phyloP scores from a whole-genome alignment of 2,888 invertebrate species.

The Rambutsinella grinnellia region DNA sequence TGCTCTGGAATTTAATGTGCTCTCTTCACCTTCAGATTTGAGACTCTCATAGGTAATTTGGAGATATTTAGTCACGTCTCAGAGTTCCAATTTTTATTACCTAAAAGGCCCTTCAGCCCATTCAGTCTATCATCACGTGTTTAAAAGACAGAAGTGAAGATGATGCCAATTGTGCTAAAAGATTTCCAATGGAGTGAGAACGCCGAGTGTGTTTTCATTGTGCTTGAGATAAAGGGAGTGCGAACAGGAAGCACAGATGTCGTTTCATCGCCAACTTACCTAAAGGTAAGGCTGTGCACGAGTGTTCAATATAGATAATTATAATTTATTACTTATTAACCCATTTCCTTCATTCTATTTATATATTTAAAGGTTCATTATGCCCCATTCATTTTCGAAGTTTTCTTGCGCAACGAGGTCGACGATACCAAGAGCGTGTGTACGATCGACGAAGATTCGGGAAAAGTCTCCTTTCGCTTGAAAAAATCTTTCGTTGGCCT shows the following conservation, averaged over 20 bases:
- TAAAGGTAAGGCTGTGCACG: conserved; percentile 73
- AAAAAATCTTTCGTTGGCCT: conserved; percentile 73
- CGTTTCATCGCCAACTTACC: conserved; percentile 78
- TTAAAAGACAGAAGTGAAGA: conserved; percentile 31
- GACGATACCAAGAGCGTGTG: conserved; percentile 77
- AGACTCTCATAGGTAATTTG: too few relatives aligned
- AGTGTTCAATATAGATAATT: background rate
- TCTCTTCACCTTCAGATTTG: too few relatives aligned
- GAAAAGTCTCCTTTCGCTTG: conserved; percentile 76
- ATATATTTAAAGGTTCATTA: conserved; percentile 74
- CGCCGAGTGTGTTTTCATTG: conserved; percentile 74
- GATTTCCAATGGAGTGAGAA: conserved; percentile 85
- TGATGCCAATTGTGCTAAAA: conserved; percentile 80
- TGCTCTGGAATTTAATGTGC: background rate
- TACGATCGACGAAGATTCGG: conserved; percentile 74
- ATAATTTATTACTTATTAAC: background rate
- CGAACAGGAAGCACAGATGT: conserved; percentile 78
- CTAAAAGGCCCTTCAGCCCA: background rate
- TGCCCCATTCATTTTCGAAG: conserved; percentile 82
- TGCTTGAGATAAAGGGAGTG: conserved; percentile 77
- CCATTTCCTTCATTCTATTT: conserved; percentile 2
- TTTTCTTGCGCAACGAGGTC: conserved; percentile 77
- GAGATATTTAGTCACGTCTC: background rate
- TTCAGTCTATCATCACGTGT: background rate
- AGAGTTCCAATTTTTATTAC: conserved; percentile 1